Evolutionary conservation across 2,888 invertebrate species (phyloP).

Genomic region (Sphaerophoria taeniata): DNA sequence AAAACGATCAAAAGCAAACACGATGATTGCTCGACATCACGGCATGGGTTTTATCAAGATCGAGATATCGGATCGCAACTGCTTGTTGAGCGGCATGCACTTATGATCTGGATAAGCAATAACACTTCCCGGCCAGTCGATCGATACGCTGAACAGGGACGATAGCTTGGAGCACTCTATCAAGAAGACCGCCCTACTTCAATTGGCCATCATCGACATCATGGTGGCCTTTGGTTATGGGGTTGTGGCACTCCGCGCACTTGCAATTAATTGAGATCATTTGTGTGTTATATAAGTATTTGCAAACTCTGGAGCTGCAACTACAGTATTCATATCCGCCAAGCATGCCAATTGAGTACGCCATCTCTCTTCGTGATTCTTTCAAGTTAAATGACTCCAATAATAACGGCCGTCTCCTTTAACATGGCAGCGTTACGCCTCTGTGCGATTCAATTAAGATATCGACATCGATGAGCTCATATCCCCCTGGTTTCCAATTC

Average conservation of each 20-base stretch:
- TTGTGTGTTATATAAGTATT: conserved; percentile 73
- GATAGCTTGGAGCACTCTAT: conserved; percentile 49
- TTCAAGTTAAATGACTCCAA: conserved; percentile 70
- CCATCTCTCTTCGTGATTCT: conserved; percentile 49
- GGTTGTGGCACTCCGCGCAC: too few relatives aligned
- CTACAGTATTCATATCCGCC: conserved; percentile 35
- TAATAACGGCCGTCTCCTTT: conserved; percentile 71
- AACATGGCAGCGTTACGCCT: conserved; percentile 73
- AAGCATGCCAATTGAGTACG: conserved; percentile 13
- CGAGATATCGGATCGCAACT: conserved; percentile 14
- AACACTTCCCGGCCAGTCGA: conserved; percentile 30
- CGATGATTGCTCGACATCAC: conserved; percentile 53
- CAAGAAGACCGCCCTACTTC: conserved; percentile 49
- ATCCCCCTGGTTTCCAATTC: conserved; percentile 18
- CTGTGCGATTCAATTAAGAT: conserved; percentile 74
- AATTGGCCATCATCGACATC: conserved; percentile 37
- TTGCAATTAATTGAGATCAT: conserved; percentile 74
- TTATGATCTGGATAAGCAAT: conserved; percentile 56
- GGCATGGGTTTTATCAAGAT: too few relatives aligned
- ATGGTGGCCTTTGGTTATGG: conserved; percentile 23
- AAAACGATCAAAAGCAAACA: conserved; percentile 62
- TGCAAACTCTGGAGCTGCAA: conserved; percentile 51
- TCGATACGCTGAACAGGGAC: not conserved
- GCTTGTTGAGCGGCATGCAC: conserved; percentile 43
- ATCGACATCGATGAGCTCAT: conserved; percentile 73